Evolutionary conservation across 2,113 vertebrate genomes (phyloP), one percentile per base, ranked within the genome.

Genomic region (Gymnorhina tibicen): DNA sequence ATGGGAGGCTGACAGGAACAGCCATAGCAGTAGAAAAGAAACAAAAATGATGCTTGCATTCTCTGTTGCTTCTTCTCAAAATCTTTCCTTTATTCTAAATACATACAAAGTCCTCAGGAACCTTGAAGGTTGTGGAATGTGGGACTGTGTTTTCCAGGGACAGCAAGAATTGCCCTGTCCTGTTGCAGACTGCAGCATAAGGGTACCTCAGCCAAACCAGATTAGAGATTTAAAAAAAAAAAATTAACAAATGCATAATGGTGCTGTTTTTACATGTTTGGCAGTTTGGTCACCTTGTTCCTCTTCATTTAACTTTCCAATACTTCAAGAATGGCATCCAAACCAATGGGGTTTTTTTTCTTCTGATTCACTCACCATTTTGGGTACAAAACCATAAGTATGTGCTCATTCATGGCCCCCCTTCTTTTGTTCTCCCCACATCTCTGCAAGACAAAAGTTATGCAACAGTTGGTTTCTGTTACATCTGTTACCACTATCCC

Each of bases 311-410:
- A 39, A 6, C 4, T 46, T 68, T 49, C 30, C 37, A 56, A 18
- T 24, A 41, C 6, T 84, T 89, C 35, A 78, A 20, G 18, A 87
- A 89, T 39, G 8, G 3, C 13, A 55, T 58, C 10, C 24, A 60
- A 70, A 64, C 4, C 12, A 52, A 41, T 10, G 11, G 0, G 0
- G 3, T 0, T 21, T 86, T 47, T 81, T 20, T 44, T 68, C 27
- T 58, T 68, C 16, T 63, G 14, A 17, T 49, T 78, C 32, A 13
- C 6, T 73, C 53, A 49, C 5, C 3, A 28, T 79, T 90, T 95
- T n/a, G 53, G 30, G 19, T 73, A 27, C 32, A 76, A 89, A 87
- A 78, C 4, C 1, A 1, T 24, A 35, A 56, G 3, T 16, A 26
- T 11, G 7, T 37, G 27, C 4, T 86, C 23, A 23, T 72, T 85